Evolutionary conservation across 1,140 invertebrate species (phyloP), one percentile per base, ranked within the genome.

Genomic region (Heliothis subflexa): DNA sequence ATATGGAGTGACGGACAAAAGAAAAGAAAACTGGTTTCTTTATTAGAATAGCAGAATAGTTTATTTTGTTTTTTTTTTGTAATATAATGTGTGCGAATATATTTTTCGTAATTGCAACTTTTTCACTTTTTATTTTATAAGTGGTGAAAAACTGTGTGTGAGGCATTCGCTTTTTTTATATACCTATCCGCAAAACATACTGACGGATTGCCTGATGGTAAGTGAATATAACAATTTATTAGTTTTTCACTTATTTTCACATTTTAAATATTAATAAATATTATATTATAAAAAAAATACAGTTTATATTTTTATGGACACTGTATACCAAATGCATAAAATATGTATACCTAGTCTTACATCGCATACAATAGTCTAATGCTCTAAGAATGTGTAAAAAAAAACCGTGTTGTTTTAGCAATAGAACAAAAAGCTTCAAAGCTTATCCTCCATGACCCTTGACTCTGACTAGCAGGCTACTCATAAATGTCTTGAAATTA

Each of bases 361-460:
- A 40, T 40, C 0, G 5, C 33, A 40, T 40, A 40, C 10, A 40
- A n/a, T 47, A 47, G 3, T 10, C 7, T 21, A 11, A 45, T 66
- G 18, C 12, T 4, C 40, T 3, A 47, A 40, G 40, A 47, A 47
- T 47, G 40, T 66, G 16, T 47, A n/a, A 21, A 66, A n/a, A 21
- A 66, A 66, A 66, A 66, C 21, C 62, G 18, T 66, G 62, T 47
- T 47, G 61, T 66, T 66, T 66, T 66, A 66, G 13, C 9, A 12
- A 12, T 45, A 47, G 1, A 16, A 64, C 33, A 40, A 64, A 64
- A 64, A 64, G 45, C 9, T 14, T 13, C 10, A 47, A 64, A 45
- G 33, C 61, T 12, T 25, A 57, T 18, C 16, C 28, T 62, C 28
- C n/a, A 18, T 64, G 61, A 64, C 61, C 61, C 18, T 9, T 64